Base-by-base conservation (phyloP, 2,888 invertebrate genomes). In the Cantharis rustica region DNA sequence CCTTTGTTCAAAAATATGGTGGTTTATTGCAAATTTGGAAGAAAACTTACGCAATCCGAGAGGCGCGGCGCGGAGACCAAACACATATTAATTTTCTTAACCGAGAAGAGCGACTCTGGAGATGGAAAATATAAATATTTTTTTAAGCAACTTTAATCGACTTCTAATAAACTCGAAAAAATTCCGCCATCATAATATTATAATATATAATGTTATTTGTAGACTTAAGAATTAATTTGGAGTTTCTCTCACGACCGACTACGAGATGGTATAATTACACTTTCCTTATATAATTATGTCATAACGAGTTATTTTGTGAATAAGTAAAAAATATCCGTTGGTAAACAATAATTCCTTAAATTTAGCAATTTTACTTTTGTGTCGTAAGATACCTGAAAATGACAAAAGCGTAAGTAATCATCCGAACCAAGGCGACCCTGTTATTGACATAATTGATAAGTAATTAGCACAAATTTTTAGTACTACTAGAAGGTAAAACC, bases 1-100 rank as follows among this genome's bases (percentile, higher is more conserved):
- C 84, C 84, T 84, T 82, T 78, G 68, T 62, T 62, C 27, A 64
- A 66, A 47, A 47, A 20, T 71, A 69, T 76, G 68, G 73, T 20
- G 76, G 73, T 81, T 81, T 81, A 82, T 80, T 82, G 75, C 78
- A 74, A 73, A 66, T 66, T 66, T 66, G 23, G 20, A 66, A 66
- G 23, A 66, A 66, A 66, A 66, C 17, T 17, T 63, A 63, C 47
- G 47, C 47, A 47, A 47, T 47, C 7, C 2, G 13, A 47, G n/a
- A 47, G n/a, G 0, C n/a, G n/a, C n/a, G n/a, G 7, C n/a, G n/a
- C 47, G n/a, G 47, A 7, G 27, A 10, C 4, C 13, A 1, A 13
- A n/a, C n/a, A 47, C n/a, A n/a, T n/a, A 47, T 5, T 2, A 31
- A 13, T 13, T 31, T 47, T n/a, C 5, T n/a, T 7, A 47, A 47